Base-by-base conservation (phyloP, 2,888 invertebrate genomes). In the Nymphalis urticae region DNA sequence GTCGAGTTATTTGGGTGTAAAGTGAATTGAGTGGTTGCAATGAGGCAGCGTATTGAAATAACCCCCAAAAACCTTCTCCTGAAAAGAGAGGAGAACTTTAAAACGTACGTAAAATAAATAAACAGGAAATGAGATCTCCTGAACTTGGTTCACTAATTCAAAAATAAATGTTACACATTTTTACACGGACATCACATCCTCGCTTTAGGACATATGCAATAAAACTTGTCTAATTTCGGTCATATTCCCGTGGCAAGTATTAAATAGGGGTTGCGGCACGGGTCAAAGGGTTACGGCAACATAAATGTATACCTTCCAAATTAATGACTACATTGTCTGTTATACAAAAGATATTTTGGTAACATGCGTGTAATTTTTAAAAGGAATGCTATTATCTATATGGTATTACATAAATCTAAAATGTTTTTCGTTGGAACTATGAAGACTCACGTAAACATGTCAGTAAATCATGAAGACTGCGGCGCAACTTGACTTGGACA, bases 401-500 rank as follows among this genome's bases (percentile, higher is more conserved):
- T 48, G 48, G 27, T 53, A 68, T 59, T 59, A 50, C 51, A 51
- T 63, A 63, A 58, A 53, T 32, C 51, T 51, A 47, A 60, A 60
- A 66, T 63, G 59, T 50, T 47, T 48, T 63, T 54, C 24, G 27
- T 85, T 83, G 78, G 82, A 82, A 80, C 80, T 86, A 83, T 86
- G 84, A 85, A 84, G 85, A 81, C 82, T 84, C 85, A 83, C 85
- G 90, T 91, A 92, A 90, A 92, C 90, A 90, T 86, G 83, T 85
- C 90, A 80, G 88, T 91, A 92, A 91, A 91, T 92, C 90, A 90
- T 85, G 80, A 84, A 81, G 82, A 88, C 84, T 85, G 84, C 85
- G 85, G 85, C 86, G 80, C 86, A 85, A 84, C 86, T 86, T 86
- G 84, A 86, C 87, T 88, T 88, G 85, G 86, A 87, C 89, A 89